Evolutionary conservation across 2,113 vertebrate genomes (phyloP).

Genomic region (Gulo gulo): DNA sequence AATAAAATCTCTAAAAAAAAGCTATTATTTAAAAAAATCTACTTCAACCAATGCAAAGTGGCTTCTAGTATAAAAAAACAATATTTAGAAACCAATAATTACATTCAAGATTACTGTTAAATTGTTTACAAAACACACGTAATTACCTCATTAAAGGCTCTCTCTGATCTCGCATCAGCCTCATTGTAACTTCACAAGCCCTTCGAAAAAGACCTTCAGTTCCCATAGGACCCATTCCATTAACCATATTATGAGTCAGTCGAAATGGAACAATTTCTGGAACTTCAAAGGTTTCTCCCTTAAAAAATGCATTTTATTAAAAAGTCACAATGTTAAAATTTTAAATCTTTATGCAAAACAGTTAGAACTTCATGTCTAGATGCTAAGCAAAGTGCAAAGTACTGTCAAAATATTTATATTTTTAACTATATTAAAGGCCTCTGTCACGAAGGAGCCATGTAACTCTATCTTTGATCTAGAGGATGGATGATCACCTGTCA

Average conservation of each 20-base stretch:
- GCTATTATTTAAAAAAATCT: not conserved
- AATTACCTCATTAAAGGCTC: conserved; percentile 96
- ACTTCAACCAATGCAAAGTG: not conserved
- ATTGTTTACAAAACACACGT: conserved; percentile 10
- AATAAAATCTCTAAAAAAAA: not conserved
- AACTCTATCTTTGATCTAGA: conserved; percentile 13
- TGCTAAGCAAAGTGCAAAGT: not conserved
- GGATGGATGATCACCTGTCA: not conserved
- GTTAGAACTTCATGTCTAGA: not conserved
- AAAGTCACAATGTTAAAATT: conserved; percentile 7
- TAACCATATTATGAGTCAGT: conserved; percentile 98
- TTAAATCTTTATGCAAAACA: conserved; percentile 42
- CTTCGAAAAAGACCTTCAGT: conserved; percentile 97
- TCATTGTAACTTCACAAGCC: conserved; percentile 96
- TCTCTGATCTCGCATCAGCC: conserved; percentile 96
- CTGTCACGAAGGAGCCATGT: not conserved
- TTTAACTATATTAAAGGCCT: not conserved
- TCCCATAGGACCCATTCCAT: conserved; percentile 99
- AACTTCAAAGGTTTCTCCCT: conserved; percentile 99
- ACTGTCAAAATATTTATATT: conserved; percentile 15
- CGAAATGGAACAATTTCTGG: conserved; percentile 99
- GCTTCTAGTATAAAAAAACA: conserved; percentile 33
- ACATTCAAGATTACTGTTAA: conserved; percentile 4
- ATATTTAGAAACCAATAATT: not conserved
- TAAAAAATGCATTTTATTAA: conserved; percentile 60